Base-by-base conservation (phyloP, 2,797 vertebrate genomes). In the Catharus ustulatus region DNA sequence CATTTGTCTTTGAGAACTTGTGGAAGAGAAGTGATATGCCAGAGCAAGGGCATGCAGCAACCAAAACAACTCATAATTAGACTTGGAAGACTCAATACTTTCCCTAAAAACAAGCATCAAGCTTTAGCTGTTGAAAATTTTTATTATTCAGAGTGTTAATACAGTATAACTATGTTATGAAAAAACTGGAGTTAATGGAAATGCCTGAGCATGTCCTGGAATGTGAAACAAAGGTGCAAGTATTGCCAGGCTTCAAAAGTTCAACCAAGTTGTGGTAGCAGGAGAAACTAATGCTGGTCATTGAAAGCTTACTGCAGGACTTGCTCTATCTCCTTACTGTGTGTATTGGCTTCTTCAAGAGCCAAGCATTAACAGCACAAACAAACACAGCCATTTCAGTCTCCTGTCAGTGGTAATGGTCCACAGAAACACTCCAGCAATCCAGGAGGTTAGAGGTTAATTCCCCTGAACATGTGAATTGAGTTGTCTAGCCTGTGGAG, bases 21-120 rank as follows among this genome's bases (percentile, higher is more conserved):
- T 36, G 2, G 1, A 52, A 32, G 11, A 46, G 20, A 20, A 38
- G 13, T 2, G 11, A 11, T 23, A 13, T n/a, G 24, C 51, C 58
- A 52, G 27, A 59, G 34, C 51, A 73, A 61, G 29, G 16, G 8
- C 16, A 36, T 3, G 13, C 32, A 77, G 27, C 10, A 1, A 69
- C 21, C 1, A 1, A 81, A 71, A 36, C 8, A 29, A 10, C 23
- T 46, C 67, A 11, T 0, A 0, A 2, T 26, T 42, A 10, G 13
- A 27, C 7, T 45, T 59, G 26, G 6, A 45, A 21, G 18, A 34
- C 13, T 8, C 6, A 58, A 30, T 16, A 5, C 2, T 3, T 48
- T 69, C 58, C 15, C 38, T n/a, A 6, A 38, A 87, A 90, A 21
- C 4, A 30, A 23, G 17, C n/a, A 64, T 29, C 15, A 36, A 46